These are phyloP conservation scores for Menidia menidia DNA, from an alignment of 2,797 vertebrate genomes.

Conservation along the genomic window DNA sequence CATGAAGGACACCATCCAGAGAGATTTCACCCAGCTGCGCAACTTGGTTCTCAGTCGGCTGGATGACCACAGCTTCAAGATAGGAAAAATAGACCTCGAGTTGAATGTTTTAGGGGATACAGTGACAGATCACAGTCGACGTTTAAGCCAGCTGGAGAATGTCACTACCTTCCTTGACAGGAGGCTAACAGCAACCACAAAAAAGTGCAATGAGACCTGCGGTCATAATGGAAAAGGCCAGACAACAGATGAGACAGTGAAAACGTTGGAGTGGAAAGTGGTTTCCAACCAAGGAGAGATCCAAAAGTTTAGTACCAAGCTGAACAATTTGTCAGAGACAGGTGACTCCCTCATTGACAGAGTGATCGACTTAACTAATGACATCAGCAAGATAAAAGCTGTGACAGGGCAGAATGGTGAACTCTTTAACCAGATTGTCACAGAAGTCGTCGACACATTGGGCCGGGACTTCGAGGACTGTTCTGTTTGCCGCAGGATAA, in stretches of 20 bases:
- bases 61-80: conserved; percentile 75
- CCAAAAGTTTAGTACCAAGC: conserved; percentile 77
- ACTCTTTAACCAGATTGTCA: conserved; percentile 79
- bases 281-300: conserved; percentile 83
- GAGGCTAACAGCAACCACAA: conserved; percentile 75
- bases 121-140: conserved; percentile 76
- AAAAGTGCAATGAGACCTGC: conserved; percentile 85
- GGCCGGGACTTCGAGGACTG: conserved; percentile 74
- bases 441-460: conserved; percentile 79
- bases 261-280: conserved; percentile 85
- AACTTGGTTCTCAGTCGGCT: conserved; percentile 69
- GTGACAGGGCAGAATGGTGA: conserved; percentile 76
- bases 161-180: conserved; percentile 77
- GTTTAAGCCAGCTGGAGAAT: conserved; percentile 75
- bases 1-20: conserved; percentile 80
- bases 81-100: conserved; percentile 82
- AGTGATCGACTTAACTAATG: conserved; percentile 75
- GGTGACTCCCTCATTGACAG: conserved; percentile 78
- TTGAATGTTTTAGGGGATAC: conserved; percentile 76
- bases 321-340: conserved; percentile 80
- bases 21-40: conserved; percentile 80
- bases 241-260: conserved; percentile 75
- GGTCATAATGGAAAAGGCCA: conserved; percentile 49
- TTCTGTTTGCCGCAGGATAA: conserved; percentile 67
- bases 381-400: conserved; percentile 76